phyloP scores from a whole-genome alignment of 2,113 vertebrate species.

The Cacatua alba region DNA sequence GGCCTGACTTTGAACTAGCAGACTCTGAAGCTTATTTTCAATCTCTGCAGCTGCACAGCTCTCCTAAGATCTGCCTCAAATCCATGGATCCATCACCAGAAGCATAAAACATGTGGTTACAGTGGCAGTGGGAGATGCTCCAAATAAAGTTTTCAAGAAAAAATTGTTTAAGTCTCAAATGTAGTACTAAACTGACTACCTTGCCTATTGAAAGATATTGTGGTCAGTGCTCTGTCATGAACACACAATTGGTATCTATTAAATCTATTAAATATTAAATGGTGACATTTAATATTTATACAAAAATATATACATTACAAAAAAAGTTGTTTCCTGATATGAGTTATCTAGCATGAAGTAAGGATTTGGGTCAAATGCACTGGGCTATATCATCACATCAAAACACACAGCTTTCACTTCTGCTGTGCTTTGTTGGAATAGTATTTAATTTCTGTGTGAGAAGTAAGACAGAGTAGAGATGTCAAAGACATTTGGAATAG shows the following conservation, averaged over 20 bases:
- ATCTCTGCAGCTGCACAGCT: neutral
- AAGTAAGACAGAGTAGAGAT: neutral
- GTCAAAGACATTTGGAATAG: neutral
- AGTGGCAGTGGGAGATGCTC: neutral
- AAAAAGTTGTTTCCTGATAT: neutral
- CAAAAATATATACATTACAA: neutral
- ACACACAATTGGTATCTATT: neutral
- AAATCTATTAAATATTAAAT: too few relatives aligned
- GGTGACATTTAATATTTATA: neutral
- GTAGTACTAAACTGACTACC: neutral
- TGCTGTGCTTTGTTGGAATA: neutral
- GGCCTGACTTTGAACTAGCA: neutral
- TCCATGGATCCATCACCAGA: neutral
- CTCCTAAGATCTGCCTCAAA: neutral
- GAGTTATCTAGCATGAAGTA: neutral
- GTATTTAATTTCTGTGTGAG: neutral
- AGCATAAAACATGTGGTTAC: neutral
- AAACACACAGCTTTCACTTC: neutral
- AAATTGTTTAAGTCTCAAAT: neutral
- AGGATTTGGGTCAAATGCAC: neutral
- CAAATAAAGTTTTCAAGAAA: neutral
- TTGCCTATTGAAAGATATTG: neutral
- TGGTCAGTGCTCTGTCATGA: neutral
- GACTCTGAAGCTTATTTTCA: neutral
- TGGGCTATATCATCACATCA: neutral